Conservation (phyloP, 2,113 vertebrate species). For the Struthidea cinerea region DNA sequence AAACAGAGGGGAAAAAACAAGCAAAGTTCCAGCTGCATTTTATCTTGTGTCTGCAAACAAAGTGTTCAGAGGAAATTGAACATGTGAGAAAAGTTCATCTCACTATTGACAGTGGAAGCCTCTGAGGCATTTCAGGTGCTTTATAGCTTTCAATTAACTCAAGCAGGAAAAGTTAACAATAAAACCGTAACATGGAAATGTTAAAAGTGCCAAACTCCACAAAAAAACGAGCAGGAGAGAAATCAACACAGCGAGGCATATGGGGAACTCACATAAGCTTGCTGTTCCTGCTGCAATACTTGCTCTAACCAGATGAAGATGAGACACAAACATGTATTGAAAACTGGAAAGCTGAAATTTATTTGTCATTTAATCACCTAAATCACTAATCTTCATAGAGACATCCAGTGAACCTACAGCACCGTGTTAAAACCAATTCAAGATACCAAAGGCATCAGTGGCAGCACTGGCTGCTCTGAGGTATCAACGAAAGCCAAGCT, state of each 20-base stretch:
- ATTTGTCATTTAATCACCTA: accelerated
- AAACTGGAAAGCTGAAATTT: background rate
- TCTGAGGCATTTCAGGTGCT: constrained; percentile 28
- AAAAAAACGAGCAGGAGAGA: background rate
- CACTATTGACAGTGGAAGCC: background rate
- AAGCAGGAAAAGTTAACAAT: constrained; percentile 9
- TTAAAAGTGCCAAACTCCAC: background rate
- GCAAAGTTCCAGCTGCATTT: background rate
- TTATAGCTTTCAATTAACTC: constrained; percentile 32
- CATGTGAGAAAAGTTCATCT: background rate
- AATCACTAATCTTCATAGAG: background rate
- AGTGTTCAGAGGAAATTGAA: background rate
- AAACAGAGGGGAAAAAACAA: background rate
- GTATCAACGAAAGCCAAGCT: background rate
- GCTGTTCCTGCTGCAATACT: background rate
- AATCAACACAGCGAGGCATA: background rate
- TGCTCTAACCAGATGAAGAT: background rate
- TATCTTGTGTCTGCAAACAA: background rate
- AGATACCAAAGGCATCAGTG: background rate
- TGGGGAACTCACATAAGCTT: background rate
- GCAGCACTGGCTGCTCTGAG: background rate
- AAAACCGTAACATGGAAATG: background rate
- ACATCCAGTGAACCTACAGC: background rate
- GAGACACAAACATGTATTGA: background rate
- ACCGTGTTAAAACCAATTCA: background rate